Percentiles rank a stretch among this genome's conserved stretches.
Conservation (phyloP, 2,113 vertebrate genomes). For the Anoura caudifer region DNA sequence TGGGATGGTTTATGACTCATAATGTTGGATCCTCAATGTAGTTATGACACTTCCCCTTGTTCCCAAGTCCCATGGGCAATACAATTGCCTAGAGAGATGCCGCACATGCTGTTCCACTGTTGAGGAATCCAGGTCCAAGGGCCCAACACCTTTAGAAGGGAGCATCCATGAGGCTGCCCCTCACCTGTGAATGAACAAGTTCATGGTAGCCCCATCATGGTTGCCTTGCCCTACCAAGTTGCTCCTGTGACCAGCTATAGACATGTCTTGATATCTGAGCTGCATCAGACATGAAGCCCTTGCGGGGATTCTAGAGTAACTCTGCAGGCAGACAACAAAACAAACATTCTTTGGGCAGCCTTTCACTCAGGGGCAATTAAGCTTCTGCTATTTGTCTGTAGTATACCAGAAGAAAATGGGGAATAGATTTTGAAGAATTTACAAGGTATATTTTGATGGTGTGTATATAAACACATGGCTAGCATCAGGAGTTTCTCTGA, state of each 20-base stretch:
- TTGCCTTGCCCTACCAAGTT: not conserved
- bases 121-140: not conserved
- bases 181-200: too few relatives aligned
- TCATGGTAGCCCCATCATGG: accelerated
- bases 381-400: too few relatives aligned
- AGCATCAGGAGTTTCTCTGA: not conserved
- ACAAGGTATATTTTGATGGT: too few relatives aligned
- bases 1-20: not conserved
- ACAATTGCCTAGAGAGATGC: not conserved
- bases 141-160: not conserved
- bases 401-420: too few relatives aligned
- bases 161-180: not conserved
- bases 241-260: not conserved
- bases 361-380: too few relatives aligned
- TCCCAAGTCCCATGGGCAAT: not conserved
- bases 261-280: not conserved
- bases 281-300: too few relatives aligned
- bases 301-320: too few relatives aligned
- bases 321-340: too few relatives aligned
- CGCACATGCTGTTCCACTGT: accelerated
- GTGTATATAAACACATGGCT: not conserved
- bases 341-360: too few relatives aligned
- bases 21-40: too few relatives aligned
- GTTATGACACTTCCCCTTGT: accelerated
- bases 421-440: too few relatives aligned